Base-by-base conservation (phyloP, 1,140 invertebrate species). In the Phthorimaea operculella region DNA sequence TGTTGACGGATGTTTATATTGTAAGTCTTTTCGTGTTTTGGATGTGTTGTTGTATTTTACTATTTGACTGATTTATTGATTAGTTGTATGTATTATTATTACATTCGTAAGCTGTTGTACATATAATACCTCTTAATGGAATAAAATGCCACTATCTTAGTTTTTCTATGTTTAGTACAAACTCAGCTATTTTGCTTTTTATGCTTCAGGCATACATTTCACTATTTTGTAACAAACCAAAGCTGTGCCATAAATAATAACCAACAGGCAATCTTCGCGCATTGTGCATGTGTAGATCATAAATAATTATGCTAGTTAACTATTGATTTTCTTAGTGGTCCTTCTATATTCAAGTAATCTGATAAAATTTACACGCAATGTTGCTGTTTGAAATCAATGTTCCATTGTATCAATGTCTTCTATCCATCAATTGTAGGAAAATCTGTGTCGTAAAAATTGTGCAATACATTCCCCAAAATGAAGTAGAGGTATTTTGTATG, bases 31-130 rank as follows among this genome's bases (percentile, higher is more conserved):
- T 39, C 36, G n/a, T 17, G 44, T 16, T 47, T 47, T 39, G 51
- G 17, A 33, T 54, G 52, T 54, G 42, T 54, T 61, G 58, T 66
- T 63, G 62, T 64, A 66, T 60, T 65, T 62, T 62, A 63, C 60
- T 67, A 70, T 64, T 70, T 60, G 67, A 70, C 67, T 70, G 67
- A 70, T 57, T 59, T 63, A 61, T 70, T 51, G 56, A 56, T 63
- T 70, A 70, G 60, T 62, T 64, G 57, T 63, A 62, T 64, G 57
- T 63, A 62, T 55, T 56, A 39, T 51, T 57, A 47, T 51, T 36
- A 36, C 60, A 55, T 42, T 61, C 17, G 58, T 47, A 56, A 57
- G 59, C 58, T 63, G 16, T n/a, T 68, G 60, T 57, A 63, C 55
- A 63, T 55, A 54, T 14, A 55, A 54, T 62, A 53, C 60, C 47